phyloP scores from a whole-genome alignment of 1,140 invertebrate genomes.

The Drosophila equinoxialis region DNA sequence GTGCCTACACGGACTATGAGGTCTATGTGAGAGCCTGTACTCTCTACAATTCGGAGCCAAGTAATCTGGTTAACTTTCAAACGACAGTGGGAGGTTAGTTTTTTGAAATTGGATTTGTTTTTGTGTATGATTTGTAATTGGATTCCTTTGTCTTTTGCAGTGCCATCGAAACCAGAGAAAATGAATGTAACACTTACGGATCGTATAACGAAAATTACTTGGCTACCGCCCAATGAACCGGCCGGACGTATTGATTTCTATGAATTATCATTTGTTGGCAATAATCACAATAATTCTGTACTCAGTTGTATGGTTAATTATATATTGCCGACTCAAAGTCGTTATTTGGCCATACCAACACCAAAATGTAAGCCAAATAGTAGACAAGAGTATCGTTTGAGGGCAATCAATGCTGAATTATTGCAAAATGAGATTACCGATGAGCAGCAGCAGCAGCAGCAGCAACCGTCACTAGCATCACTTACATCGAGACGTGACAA shows the following conservation, averaged over 20 bases:
- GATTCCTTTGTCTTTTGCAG: slow-evolving; percentile 20
- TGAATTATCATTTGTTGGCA: slow-evolving; percentile 52
- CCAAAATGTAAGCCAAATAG: slow-evolving; percentile 49
- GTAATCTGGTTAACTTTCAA: slow-evolving; percentile 52
- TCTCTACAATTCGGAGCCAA: slow-evolving; percentile 54
- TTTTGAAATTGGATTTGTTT: neutral
- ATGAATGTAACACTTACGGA: slow-evolving; percentile 35
- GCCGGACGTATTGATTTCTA: slow-evolving; percentile 62
- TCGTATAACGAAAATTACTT: slow-evolving; percentile 41
- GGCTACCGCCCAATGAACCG: slow-evolving; percentile 41
- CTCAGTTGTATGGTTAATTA: slow-evolving; percentile 35
- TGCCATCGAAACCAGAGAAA: slow-evolving; percentile 46
- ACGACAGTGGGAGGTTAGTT: slow-evolving; percentile 63
- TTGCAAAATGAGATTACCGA: neutral
- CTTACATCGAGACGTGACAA: neutral
- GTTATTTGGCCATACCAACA: slow-evolving; percentile 40
- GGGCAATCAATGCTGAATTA: slow-evolving; percentile 58
- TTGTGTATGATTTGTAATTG: neutral
- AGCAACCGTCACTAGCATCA: neutral
- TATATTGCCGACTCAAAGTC: slow-evolving; percentile 39
- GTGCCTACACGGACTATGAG: slow-evolving; percentile 57
- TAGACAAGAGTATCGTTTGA: slow-evolving; percentile 54
- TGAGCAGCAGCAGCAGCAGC: neutral
- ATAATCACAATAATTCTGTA: slow-evolving; percentile 30
- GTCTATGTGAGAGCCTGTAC: slow-evolving; percentile 53